phyloP scores from a whole-genome alignment of 2,113 vertebrate genomes.

The Pollachius pollachius region DNA sequence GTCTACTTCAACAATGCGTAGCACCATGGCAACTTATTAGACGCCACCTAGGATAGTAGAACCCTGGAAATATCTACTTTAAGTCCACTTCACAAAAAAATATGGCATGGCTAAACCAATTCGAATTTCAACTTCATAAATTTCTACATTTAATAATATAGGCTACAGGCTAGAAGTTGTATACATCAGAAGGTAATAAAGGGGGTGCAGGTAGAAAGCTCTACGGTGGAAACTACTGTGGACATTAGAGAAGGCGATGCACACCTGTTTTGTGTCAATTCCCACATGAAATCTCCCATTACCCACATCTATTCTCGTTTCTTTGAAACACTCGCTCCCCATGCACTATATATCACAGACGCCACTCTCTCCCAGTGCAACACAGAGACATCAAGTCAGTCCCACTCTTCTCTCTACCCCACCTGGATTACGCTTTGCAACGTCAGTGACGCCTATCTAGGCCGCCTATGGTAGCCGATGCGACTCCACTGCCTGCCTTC shows the following conservation, averaged over 20 bases:
- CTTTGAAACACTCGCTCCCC: conserved; percentile 17
- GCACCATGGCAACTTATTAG: no score
- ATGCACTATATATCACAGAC: conserved; percentile 32
- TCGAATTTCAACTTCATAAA: no score
- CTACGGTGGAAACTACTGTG: neutral
- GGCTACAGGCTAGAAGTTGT: no score
- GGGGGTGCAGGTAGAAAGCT: neutral
- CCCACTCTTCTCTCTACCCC: conserved; percentile 16
- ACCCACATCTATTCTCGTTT: conserved; percentile 14
- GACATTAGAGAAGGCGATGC: neutral
- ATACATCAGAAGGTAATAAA: no score
- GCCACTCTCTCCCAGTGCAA: conserved; percentile 61
- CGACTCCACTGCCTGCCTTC: no score
- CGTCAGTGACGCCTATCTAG: conserved; percentile 31
- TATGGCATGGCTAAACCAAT: no score
- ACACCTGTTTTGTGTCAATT: conserved; percentile 1
- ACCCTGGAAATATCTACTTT: no score
- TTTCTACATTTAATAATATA: no score
- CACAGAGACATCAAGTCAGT: conserved; percentile 63
- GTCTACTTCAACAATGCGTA: no score
- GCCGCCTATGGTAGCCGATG: no score
- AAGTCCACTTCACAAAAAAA: no score
- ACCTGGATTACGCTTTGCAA: conserved; percentile 53
- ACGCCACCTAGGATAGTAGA: no score
- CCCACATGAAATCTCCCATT: conserved; percentile 21